Base-by-base conservation (phyloP, 1,140 invertebrate species). In the Lepidurus packardi region DNA sequence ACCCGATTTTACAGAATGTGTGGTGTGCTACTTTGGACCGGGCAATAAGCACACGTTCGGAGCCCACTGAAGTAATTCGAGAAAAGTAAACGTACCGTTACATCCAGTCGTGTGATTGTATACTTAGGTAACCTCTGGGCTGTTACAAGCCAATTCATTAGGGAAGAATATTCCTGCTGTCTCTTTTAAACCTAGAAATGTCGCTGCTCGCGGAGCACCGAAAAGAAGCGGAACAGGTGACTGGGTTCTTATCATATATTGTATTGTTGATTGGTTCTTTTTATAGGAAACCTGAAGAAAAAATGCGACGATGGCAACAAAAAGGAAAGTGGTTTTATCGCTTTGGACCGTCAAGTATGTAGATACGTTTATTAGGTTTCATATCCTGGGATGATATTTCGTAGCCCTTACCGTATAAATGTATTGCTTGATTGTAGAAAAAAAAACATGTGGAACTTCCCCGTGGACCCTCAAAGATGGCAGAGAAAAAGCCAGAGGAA, bases 301-400 rank as follows among this genome's bases (percentile, higher is more conserved):
- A 47, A 47, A 47, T 47, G 45, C 45, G 45, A 47, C 45, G 45
- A 47, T 47, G 45, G 45, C 45, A 47, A 47, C 45, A 47, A 16
- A 47, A 47, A 47, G 45, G 45, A 0, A 47, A 47, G 45, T 47
- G 45, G 45, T 11, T 47, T 47, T 47, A 11, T 47, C 45, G 45
- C 45, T 47, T 11, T 47, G 16, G 45, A 47, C 45, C 45, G 45
- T 47, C 45, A 47, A 47, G 45, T 47, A 8, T 47, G 45, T 47
- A 47, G 45, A 47, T 47, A 47, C 45, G 45, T 47, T 47, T 47
- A 47, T 47, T 47, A 47, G 45, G 10, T 47, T 47, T 47, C 45
- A 47, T 16, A 16, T 47, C 45, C 45, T 47, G 45, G 5, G 45
- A 47, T 47, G 45, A 47, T 8, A 34, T 34, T 34, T 34, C 34